phyloP scores from a whole-genome alignment of 1,140 invertebrate species.

The Caenorhabditis remanei region DNA sequence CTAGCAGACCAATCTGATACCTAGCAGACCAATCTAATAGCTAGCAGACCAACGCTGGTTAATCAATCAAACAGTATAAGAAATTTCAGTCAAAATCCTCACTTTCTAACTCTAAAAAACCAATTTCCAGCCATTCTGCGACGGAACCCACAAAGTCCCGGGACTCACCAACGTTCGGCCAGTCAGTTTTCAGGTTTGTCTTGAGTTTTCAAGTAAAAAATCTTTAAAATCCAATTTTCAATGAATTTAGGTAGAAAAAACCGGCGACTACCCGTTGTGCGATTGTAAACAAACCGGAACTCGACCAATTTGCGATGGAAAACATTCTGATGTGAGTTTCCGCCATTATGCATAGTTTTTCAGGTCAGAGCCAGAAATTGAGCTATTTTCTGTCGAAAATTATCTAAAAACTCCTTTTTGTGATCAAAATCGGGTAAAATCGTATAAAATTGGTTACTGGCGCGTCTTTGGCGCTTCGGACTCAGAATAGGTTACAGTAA shows the following conservation, averaged over 20 bases:
- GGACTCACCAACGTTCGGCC: conserved; percentile 81
- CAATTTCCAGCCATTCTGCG: conserved; percentile 86
- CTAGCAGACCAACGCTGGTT: too few relatives aligned
- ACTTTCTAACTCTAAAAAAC: too few relatives aligned
- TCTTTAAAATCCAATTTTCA: not conserved
- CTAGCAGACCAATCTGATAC: too few relatives aligned
- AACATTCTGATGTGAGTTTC: conserved; percentile 81
- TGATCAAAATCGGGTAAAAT: too few relatives aligned
- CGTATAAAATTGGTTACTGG: too few relatives aligned
- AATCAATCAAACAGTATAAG: too few relatives aligned
- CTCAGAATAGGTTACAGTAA: too few relatives aligned
- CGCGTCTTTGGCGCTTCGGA: too few relatives aligned
- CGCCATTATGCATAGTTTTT: too few relatives aligned
- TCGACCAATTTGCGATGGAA: conserved; percentile 95
- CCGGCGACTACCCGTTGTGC: conserved; percentile 94
- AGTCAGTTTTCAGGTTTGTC: conserved; percentile 82
- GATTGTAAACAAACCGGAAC: conserved; percentile 95
- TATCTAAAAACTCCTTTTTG: not conserved
- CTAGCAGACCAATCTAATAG: too few relatives aligned
- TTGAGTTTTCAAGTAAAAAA: not conserved
- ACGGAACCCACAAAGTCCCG: conserved; percentile 86
- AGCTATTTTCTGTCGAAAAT: not conserved
- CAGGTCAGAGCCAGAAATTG: too few relatives aligned
- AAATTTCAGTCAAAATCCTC: too few relatives aligned
- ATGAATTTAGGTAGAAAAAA: conserved; percentile 83